Evolutionary conservation across 2,113 vertebrate species (phyloP).

Genomic region (Delphinus delphis): DNA sequence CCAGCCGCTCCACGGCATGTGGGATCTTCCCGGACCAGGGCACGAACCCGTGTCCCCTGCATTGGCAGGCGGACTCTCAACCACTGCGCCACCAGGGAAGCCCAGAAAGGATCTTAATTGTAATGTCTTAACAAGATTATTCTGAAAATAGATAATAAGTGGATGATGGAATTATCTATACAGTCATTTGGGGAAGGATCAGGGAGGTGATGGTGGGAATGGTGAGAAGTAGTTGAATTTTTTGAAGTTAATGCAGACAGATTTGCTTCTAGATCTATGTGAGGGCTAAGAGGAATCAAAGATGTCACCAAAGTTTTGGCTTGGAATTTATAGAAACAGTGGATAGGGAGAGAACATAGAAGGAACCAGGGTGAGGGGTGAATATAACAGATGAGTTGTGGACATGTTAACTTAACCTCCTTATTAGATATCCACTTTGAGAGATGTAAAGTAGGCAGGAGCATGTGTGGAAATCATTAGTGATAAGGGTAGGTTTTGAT

Average conservation of each 20-base stretch:
- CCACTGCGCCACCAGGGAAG: too few species aligned
- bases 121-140: neutral
- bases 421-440: neutral
- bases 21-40: too few species aligned
- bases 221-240: neutral
- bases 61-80: too few species aligned
- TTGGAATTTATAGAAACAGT: neutral
- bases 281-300: neutral
- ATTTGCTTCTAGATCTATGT: neutral
- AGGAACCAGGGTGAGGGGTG: neutral
- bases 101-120: neutral
- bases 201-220: neutral
- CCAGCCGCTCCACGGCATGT: too few species aligned
- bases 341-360: neutral
- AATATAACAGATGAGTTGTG: neutral
- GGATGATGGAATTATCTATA: neutral
- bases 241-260: neutral
- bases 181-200: neutral
- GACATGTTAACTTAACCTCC: neutral
- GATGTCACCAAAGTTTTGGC: neutral
- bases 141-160: neutral
- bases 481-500: neutral
- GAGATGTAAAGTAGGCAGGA: neutral
- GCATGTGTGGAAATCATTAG: neutral
- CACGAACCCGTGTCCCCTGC: too few species aligned